Evolutionary conservation across 2,113 vertebrate genomes (phyloP), one percentile per base, ranked within the genome.

Genomic region (Brachyhypopomus occidentalis): DNA sequence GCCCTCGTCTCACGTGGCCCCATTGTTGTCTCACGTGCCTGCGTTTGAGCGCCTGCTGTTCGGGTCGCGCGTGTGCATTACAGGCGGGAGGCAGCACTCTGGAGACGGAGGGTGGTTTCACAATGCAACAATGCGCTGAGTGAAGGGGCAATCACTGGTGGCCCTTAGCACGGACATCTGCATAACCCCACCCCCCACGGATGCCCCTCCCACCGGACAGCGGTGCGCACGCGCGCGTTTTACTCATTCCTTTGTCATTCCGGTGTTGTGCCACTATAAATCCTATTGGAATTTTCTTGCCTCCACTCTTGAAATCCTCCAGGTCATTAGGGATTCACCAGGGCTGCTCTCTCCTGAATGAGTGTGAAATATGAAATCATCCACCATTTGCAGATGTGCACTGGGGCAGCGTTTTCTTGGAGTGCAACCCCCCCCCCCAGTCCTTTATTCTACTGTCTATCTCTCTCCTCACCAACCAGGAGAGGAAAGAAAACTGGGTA

Each of bases 351-450:
- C 45, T 84, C 66, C 52, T 67, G 78, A 74, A 79, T 62, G 56
- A 67, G 66, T 77, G 72, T 59, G 78, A 86, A 83, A 81, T 76
- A 72, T 79, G 72, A 72, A 82, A 79, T 75, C 38, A 67, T 62
- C 22, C 45, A n/a, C 69, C 79, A 41, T 75, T 81, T 82, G 80
- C 66, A 82, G 64, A 78, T 70, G 56, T 56, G 71, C 79, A 71
- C 27, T 6, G 19, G 63, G 6, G 30, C 8, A 25, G 9, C 30
- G 4, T 72, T 66, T 20, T 17, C 56, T 8, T 34, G 58, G 6
- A 1, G 16, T 67, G 22, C 16, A 0, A n/a, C 34, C 14, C 19
- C 27, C 45, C 66, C 64, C 25, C 22, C 59, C 9, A 12, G 27
- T 6, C 16, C 59, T 48, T n/a, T 48, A 14, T 45, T 22, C 30